These are phyloP conservation scores for Aelia acuminata DNA, from an alignment of 2,888 invertebrate species.

Conservation along the genomic window DNA sequence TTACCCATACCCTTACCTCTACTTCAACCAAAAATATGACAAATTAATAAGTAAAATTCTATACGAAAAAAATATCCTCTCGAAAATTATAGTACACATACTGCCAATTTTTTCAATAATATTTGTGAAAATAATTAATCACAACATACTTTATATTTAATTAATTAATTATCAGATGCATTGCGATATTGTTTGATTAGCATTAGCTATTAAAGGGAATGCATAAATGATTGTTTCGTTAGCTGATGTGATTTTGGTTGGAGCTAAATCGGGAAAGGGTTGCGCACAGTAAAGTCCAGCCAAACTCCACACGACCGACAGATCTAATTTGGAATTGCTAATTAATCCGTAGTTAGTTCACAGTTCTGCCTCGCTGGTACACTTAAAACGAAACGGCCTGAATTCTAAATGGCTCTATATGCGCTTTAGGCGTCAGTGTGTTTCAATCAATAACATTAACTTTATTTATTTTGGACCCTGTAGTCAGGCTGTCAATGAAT, in stretches of 20 bases:
- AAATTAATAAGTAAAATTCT: too few relatives aligned
- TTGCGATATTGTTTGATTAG: neutral
- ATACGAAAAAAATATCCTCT: too few relatives aligned
- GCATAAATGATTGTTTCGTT: neutral
- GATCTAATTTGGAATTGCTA: constrained; percentile 41
- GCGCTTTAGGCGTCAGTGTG: neutral
- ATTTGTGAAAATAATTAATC: too few relatives aligned
- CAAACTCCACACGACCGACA: constrained; percentile 16
- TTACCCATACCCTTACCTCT: too few relatives aligned
- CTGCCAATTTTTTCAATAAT: too few relatives aligned
- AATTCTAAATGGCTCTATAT: constrained; percentile 26
- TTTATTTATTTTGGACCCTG: neutral
- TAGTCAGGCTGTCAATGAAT: neutral
- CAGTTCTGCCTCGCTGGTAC: neutral
- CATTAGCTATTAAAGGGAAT: neutral
- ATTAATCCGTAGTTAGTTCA: constrained; percentile 25
- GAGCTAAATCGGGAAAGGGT: neutral
- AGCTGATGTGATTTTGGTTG: neutral
- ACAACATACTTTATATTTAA: too few relatives aligned
- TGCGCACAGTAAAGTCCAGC: neutral
- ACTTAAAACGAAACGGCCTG: constrained; percentile 2
- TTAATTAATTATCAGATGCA: neutral
- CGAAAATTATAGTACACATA: too few relatives aligned
- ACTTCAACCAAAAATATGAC: too few relatives aligned
- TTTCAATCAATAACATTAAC: constrained; percentile 25